Evolutionary conservation across 2,888 invertebrate species (phyloP).

Genomic region (Epinotia nisella): DNA sequence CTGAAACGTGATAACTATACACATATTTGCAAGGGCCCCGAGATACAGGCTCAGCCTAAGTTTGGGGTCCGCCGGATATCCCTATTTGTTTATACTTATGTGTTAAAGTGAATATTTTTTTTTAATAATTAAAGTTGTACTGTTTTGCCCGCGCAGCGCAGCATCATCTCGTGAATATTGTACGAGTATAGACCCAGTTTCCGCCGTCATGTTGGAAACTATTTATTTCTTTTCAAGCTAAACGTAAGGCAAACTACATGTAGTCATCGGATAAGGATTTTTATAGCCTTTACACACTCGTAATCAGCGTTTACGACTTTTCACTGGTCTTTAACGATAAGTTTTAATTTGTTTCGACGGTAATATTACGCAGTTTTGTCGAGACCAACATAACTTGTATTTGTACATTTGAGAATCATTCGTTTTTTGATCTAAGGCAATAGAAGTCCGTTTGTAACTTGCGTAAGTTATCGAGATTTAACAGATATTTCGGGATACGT

Average conservation of each 20-base stretch:
- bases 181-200: background rate
- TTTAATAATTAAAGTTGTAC: background rate
- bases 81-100: too few relatives aligned
- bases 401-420: background rate
- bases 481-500: too few relatives aligned
- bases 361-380: background rate
- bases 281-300: slow-evolving; percentile 30
- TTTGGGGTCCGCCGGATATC: too few relatives aligned
- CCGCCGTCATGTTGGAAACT: background rate
- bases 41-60: too few relatives aligned
- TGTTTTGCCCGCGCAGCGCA: background rate
- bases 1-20: too few relatives aligned
- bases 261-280: slow-evolving; percentile 32
- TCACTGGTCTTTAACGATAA: slow-evolving; percentile 19
- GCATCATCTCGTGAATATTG: background rate
- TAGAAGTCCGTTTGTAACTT: too few relatives aligned
- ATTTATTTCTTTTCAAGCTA: background rate
- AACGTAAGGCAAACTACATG: background rate
- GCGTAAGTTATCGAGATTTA: too few relatives aligned
- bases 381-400: background rate
- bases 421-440: background rate
- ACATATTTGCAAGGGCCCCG: too few relatives aligned
- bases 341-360: slow-evolving; percentile 17
- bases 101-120: too few relatives aligned
- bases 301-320: slow-evolving; percentile 32